These are phyloP conservation scores for Acomys russatus DNA, from an alignment of 2,797 vertebrate genomes.

Conservation along the genomic window DNA sequence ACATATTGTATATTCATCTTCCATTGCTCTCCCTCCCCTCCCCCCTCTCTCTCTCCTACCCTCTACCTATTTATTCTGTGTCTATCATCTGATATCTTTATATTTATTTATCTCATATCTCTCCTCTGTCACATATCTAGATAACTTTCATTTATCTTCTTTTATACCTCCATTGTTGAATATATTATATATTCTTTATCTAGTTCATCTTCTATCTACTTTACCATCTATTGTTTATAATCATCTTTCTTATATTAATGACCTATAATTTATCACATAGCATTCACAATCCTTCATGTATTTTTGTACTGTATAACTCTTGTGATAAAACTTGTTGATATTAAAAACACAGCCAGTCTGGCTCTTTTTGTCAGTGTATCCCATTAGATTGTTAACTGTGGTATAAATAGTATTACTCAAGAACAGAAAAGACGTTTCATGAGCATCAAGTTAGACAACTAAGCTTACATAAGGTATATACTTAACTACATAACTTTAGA, in stretches of 20 bases:
- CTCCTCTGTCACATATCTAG: not conserved
- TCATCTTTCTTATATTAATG: not conserved
- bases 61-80: no score
- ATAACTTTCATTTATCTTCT: not conserved
- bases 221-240: not conserved
- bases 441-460: not conserved
- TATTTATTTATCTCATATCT: not conserved
- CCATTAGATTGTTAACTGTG: not conserved
- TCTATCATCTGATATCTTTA: not conserved
- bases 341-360: not conserved
- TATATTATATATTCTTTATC: not conserved
- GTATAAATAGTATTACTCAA: not conserved
- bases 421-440: not conserved
- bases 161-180: not conserved
- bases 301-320: not conserved
- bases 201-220: not conserved
- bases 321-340: not conserved
- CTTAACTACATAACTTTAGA: constrained; percentile 11
- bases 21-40: not conserved
- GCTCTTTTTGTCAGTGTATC: not conserved
- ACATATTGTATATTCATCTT: not conserved
- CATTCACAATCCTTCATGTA: not conserved
- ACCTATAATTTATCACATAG: not conserved
- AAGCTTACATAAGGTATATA: not conserved
- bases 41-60: not conserved